phyloP scores from a whole-genome alignment of 2,113 vertebrate genomes.

The Stegastes partitus region DNA sequence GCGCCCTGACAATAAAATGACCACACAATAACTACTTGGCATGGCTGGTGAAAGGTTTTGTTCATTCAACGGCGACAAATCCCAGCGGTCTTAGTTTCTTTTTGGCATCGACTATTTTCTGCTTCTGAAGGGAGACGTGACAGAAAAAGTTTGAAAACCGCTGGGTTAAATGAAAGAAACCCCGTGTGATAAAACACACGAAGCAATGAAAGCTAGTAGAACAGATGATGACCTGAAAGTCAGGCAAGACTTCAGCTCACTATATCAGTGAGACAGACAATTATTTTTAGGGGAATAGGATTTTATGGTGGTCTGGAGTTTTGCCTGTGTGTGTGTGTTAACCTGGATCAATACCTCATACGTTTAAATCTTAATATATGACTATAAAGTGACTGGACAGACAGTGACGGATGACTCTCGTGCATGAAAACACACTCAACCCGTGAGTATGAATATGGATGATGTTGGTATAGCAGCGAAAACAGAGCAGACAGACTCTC shows the following conservation, averaged over 20 bases:
- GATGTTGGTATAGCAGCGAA: not conserved
- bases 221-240: constrained; percentile 7
- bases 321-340: constrained; percentile 19
- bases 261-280: constrained; percentile 28
- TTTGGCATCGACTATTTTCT: too few relatives aligned
- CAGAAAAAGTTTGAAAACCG: not conserved
- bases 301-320: constrained; percentile 18
- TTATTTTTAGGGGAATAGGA: constrained; percentile 16
- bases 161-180: not conserved
- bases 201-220: not conserved
- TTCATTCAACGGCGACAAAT: too few relatives aligned
- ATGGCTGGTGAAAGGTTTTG: too few relatives aligned
- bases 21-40: not conserved
- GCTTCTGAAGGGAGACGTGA: too few relatives aligned
- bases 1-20: too few relatives aligned
- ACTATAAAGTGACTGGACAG: constrained; percentile 43
- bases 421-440: constrained; percentile 10
- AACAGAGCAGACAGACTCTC: constrained; percentile 15
- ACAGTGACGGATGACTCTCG: constrained; percentile 69
- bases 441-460: constrained; percentile 59
- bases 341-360: constrained; percentile 69
- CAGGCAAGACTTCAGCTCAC: constrained; percentile 8
- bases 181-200: not conserved
- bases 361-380: constrained; percentile 72
- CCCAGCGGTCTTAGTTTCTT: too few relatives aligned